phyloP scores from a whole-genome alignment of 2,797 vertebrate species.

The Hippocampus kuda region DNA sequence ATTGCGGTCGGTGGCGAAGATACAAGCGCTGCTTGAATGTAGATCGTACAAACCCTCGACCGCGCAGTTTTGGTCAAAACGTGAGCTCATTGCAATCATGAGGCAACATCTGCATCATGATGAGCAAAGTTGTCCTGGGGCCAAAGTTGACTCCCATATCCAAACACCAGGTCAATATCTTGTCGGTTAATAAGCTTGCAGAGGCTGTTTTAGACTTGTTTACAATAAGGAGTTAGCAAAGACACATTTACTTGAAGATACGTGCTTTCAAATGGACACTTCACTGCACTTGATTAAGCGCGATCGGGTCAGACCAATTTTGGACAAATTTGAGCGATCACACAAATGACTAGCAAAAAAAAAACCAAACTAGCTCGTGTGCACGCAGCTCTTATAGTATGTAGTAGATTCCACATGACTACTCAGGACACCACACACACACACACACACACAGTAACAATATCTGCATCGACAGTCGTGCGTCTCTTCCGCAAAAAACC shows the following conservation, averaged over 20 bases:
- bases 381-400: too few relatives aligned
- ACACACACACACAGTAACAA: too few relatives aligned
- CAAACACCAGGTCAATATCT: slow-evolving; percentile 46
- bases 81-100: slow-evolving; percentile 50
- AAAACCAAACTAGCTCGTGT: too few relatives aligned
- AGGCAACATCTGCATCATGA: slow-evolving; percentile 62
- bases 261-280: neutral
- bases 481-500: too few relatives aligned
- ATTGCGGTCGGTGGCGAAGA: slow-evolving; percentile 51
- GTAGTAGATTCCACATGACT: too few relatives aligned
- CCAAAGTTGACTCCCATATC: slow-evolving; percentile 39
- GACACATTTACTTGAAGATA: neutral
- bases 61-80: slow-evolving; percentile 33
- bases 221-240: neutral
- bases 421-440: too few relatives aligned
- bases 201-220: slow-evolving; percentile 18
- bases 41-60: slow-evolving; percentile 29
- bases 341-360: too few relatives aligned
- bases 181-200: slow-evolving; percentile 40
- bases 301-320: neutral
- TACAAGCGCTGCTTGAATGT: slow-evolving; percentile 33
- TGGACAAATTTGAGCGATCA: neutral
- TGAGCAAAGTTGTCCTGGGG: slow-evolving; percentile 36
- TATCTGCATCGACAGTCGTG: too few relatives aligned
- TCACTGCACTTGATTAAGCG: neutral